These are phyloP conservation scores for Stenotaenia linearis DNA, from an alignment of 2,888 invertebrate genomes.

Conservation along the genomic window DNA sequence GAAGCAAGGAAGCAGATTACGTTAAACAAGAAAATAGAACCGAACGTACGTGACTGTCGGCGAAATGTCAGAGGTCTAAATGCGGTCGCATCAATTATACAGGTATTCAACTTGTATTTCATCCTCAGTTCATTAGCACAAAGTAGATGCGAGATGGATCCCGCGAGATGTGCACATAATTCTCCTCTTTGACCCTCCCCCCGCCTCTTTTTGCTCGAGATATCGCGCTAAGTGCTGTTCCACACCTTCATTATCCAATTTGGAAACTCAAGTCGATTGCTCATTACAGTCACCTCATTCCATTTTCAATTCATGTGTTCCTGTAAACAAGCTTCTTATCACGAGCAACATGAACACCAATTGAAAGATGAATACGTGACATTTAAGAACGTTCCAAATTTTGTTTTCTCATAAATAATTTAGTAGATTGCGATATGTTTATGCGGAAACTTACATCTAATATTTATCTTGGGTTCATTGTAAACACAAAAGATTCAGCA, in stretches of 20 bases:
- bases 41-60: not conserved
- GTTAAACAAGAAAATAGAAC: not conserved
- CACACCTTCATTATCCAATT: not conserved
- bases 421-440: too few species aligned
- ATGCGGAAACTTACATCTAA: too few species aligned
- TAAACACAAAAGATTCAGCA: too few species aligned
- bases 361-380: too few species aligned
- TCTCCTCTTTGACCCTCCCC: not conserved
- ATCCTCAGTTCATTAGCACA: not conserved
- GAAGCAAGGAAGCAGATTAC: not conserved
- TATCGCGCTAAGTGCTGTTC: not conserved
- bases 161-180: not conserved
- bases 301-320: not conserved
- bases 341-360: too few species aligned
- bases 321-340: too few species aligned
- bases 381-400: too few species aligned
- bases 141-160: not conserved
- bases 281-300: not conserved
- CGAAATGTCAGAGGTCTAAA: not conserved
- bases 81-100: not conserved
- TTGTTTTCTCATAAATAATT: too few species aligned
- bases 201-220: too few species aligned
- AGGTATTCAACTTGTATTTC: not conserved
- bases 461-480: too few species aligned
- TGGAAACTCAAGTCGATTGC: not conserved